Evolutionary conservation across 2,888 invertebrate species (phyloP).

Genomic region (Priocnemis perturbator): DNA sequence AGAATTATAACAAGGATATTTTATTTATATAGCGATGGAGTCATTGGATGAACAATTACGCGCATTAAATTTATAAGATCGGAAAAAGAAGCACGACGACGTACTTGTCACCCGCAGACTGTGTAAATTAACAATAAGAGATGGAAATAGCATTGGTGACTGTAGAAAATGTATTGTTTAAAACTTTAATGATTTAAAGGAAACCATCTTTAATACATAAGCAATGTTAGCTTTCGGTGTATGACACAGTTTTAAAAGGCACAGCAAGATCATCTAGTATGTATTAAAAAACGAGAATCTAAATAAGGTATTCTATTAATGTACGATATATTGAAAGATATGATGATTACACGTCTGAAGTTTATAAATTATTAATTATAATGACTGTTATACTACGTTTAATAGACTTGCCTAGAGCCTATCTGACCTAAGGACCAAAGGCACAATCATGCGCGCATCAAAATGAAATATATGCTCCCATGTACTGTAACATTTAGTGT

Average conservation of each 20-base stretch:
- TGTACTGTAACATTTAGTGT: slow-evolving; percentile 62
- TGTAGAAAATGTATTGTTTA: slow-evolving; percentile 46
- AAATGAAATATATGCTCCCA: slow-evolving; percentile 70
- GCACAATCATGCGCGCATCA: slow-evolving; percentile 72
- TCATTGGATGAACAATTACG: slow-evolving; percentile 38
- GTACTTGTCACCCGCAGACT: slow-evolving; percentile 29
- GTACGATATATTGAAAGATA: slow-evolving; percentile 71
- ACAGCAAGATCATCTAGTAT: slow-evolving; percentile 58
- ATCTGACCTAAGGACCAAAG: slow-evolving; percentile 74
- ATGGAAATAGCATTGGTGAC: slow-evolving; percentile 28
- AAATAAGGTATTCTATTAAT: slow-evolving; percentile 70
- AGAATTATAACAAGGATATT: slow-evolving; percentile 62
- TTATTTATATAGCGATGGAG: slow-evolving; percentile 57
- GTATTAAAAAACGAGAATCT: slow-evolving; percentile 50
- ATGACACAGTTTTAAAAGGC: slow-evolving; percentile 55
- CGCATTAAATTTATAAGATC: slow-evolving; percentile 41
- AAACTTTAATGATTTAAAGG: slow-evolving; percentile 42
- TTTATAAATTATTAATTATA: slow-evolving; percentile 73
- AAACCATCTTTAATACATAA: slow-evolving; percentile 60
- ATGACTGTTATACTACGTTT: slow-evolving; percentile 70
- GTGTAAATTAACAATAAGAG: slow-evolving; percentile 41
- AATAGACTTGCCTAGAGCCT: slow-evolving; percentile 74
- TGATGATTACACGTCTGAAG: slow-evolving; percentile 70
- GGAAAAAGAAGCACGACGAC: slow-evolving; percentile 27
- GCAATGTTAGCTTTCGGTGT: slow-evolving; percentile 69